These are phyloP conservation scores for Morpho helenor DNA, from an alignment of 2,888 invertebrate species.

Conservation along the genomic window DNA sequence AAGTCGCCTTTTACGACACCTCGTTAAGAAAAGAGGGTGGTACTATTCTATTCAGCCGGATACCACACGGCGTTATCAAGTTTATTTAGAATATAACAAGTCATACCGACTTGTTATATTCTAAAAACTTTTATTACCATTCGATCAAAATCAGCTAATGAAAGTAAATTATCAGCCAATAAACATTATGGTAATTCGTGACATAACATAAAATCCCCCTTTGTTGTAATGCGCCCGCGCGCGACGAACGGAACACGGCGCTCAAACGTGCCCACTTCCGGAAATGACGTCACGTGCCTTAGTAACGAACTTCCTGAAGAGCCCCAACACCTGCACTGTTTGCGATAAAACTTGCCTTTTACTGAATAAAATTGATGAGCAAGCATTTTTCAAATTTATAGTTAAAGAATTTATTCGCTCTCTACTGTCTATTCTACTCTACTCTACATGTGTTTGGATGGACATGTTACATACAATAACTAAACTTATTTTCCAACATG, in stretches of 20 bases:
- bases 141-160: conserved; percentile 6
- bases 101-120: too few relatives aligned
- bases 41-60: too few relatives aligned
- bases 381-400: neutral
- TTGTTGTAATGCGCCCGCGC: conserved; percentile 48
- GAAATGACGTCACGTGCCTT: conserved; percentile 36
- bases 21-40: too few relatives aligned
- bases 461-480: too few relatives aligned
- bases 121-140: conserved; percentile 2
- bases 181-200: conserved; percentile 15
- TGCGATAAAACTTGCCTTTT: conserved; percentile 5
- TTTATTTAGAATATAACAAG: too few relatives aligned
- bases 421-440: too few relatives aligned
- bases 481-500: too few relatives aligned
- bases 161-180: conserved; percentile 8
- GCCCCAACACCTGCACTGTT: conserved; percentile 8
- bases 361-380: conserved; percentile 10
- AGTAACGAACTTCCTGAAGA: conserved; percentile 11
- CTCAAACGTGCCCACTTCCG: conserved; percentile 60
- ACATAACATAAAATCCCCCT: conserved; percentile 15
- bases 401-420: too few relatives aligned
- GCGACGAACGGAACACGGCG: conserved; percentile 47
- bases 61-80: too few relatives aligned
- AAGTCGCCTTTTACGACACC: too few relatives aligned
- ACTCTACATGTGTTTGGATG: too few relatives aligned